Evolutionary conservation across 2,888 invertebrate species (phyloP).

Genomic region (Cephonodes hylas): DNA sequence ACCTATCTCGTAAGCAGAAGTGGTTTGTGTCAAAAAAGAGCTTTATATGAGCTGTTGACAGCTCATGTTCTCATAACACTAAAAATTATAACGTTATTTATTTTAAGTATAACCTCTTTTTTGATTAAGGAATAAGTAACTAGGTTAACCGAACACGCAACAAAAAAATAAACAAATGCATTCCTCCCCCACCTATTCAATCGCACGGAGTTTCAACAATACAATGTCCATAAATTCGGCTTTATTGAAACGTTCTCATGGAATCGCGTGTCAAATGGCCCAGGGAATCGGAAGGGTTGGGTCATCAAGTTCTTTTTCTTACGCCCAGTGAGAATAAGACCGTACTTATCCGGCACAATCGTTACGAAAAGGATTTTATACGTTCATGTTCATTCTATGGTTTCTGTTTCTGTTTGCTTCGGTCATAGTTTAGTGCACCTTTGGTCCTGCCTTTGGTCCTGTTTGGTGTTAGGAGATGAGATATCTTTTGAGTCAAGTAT

Average conservation of each 20-base stretch:
- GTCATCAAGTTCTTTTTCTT: conserved; percentile 28
- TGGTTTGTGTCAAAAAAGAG: no score
- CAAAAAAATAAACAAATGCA: not conserved
- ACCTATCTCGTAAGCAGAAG: no score
- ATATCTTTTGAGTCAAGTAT: no score
- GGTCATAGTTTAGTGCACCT: no score
- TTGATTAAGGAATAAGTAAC: not conserved
- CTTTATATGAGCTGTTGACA: no score
- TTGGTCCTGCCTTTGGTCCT: no score
- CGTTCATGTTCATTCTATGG: conserved; percentile 29
- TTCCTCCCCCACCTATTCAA: not conserved
- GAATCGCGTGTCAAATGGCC: conserved; percentile 60
- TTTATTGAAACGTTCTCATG: conserved; percentile 63
- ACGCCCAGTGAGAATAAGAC: conserved; percentile 33
- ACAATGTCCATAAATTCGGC: conserved; percentile 49
- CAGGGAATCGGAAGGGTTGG: conserved; percentile 43
- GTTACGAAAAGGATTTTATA: conserved; percentile 41
- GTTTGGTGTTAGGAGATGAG: no score
- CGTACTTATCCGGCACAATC: conserved; percentile 46
- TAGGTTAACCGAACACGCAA: not conserved
- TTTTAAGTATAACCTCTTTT: no score
- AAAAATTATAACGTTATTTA: no score
- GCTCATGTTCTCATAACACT: no score
- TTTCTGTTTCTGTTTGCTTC: conserved; percentile 15
- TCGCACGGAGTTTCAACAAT: conserved; percentile 6